Evolutionary conservation across 2,888 invertebrate species (phyloP), one percentile per base, ranked within the genome.

Genomic region (Cryptocephalus moraei): DNA sequence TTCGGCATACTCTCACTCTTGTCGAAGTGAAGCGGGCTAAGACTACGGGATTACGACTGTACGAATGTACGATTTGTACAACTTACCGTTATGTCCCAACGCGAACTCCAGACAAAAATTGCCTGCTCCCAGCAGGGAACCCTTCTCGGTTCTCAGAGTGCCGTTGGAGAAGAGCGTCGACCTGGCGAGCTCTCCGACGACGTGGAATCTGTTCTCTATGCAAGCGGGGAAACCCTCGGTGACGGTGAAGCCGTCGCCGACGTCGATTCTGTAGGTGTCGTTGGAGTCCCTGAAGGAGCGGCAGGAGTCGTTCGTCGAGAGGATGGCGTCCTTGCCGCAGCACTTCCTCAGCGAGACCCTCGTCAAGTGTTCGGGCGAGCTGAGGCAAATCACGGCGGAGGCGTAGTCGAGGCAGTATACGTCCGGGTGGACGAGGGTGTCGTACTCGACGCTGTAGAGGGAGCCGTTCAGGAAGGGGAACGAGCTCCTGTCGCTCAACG

Each of bases 401-500:
- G 73, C 73, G 34, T 76, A 71, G 64, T 88, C 88, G 39, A 82
- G 76, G 67, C 90, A 90, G 67, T 79, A 88, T 38, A 77, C 74
- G 1, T 66, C 65, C 0, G 82, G 77, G 8, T 77, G 70, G 48
- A 83, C 66, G 0, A 69, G 56, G 1, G 63, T 56, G 0, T 62
- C 62, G 41, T 73, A 71, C 46, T 77, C 75, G 0, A 79, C 72
- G 50, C 82, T 64, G 58, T 75, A 72, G 47, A 84, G 71, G 9
- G 78, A 78, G 0, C 84, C 89, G 65, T 81, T 81, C 54, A 79
- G 78, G 50, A 84, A 64, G 14, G 62, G 58, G 62, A 72, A 57
- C 41, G 54, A 50, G 1, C 50, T 53, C 11, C 63, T 59, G 40
- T 55, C 56, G 39, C 70, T 60, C 42, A 65, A 65, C 8, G 49